Base-by-base conservation (phyloP, 1,140 invertebrate species). In the Zaprionus nigranus region DNA sequence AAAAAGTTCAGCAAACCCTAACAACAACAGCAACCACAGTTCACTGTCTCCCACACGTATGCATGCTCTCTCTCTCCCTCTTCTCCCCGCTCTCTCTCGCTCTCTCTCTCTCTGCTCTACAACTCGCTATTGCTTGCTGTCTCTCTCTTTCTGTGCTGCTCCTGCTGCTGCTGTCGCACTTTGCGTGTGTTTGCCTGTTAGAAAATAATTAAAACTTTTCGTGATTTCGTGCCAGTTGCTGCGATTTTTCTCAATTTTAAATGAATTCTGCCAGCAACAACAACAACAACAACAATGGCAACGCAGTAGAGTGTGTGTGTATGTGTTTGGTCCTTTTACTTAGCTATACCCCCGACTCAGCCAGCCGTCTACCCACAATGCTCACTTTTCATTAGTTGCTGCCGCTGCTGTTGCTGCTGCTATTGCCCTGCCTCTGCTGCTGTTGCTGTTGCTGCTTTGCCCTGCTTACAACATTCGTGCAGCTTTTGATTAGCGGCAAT, bases 181-280 rank as follows among this genome's bases (percentile, higher is more conserved):
- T 59, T 67, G 70, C 60, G 69, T 84, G 74, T 81, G 84, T 81
- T 84, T 70, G 85, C 81, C 81, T 90, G 85, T 87, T 90, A 90
- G 85, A 88, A 88, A 88, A 88, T 88, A 88, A 88, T 88, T 88
- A 88, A 88, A 88, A 88, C 81, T 88, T 87, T 88, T 90, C 79
- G 85, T 88, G 84, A 88, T 90, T 88, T 90, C 84, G 84, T 88
- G 85, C 85, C 84, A 86, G 80, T 90, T 58, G 78, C 81, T 79
- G 81, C 85, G 85, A 88, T 88, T 88, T 87, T 88, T 88, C 85
- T 90, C 85, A 85, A 90, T 88, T 88, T 88, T 84, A 88, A 88
- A 88, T 85, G 85, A 79, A 88, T 90, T 90, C 85, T 56, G 72
- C 36, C 78, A 74, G 49, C 82, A 75, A 46, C 68, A 84, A 63